phyloP scores from a whole-genome alignment of 2,113 vertebrate species.

The Camelus dromedarius region DNA sequence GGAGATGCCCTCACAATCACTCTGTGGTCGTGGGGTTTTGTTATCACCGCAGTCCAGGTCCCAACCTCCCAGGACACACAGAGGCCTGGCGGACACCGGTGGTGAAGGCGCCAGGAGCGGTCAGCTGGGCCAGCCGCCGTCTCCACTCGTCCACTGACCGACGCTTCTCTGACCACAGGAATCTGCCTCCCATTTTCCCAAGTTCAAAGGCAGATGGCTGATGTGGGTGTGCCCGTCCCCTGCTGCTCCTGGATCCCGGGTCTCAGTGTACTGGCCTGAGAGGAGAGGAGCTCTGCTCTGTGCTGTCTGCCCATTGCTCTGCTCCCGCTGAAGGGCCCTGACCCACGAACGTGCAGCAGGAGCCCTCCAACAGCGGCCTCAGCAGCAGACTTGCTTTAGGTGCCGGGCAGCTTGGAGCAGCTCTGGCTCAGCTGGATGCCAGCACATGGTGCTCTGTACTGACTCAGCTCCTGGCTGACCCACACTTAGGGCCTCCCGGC shows the following conservation, averaged over 20 bases:
- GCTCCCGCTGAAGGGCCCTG: not conserved
- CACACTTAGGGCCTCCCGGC: not conserved
- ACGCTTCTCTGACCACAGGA: not conserved
- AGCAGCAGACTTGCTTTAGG: not conserved
- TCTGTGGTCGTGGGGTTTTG: rapidly evolving
- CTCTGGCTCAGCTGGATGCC: not conserved
- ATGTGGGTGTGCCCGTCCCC: not conserved
- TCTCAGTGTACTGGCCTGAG: not conserved
- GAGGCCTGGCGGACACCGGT: not conserved
- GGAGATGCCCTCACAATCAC: not conserved
- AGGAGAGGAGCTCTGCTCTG: not conserved
- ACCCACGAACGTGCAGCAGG: not conserved
- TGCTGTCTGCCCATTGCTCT: not conserved
- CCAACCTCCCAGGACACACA: too few relatives aligned
- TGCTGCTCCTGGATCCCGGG: not conserved
- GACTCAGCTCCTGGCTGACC: not conserved
- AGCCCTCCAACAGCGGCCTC: not conserved
- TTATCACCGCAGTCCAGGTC: not conserved
- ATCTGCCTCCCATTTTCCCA: slow-evolving; percentile 16
- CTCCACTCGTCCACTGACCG: not conserved
- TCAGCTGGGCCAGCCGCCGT: not conserved
- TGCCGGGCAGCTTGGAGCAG: not conserved
- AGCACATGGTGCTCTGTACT: not conserved
- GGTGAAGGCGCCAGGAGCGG: not conserved
- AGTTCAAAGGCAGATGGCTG: slow-evolving; percentile 60